Evolutionary conservation across 2,797 vertebrate genomes (phyloP).

Genomic region (Harpagifer antarcticus): DNA sequence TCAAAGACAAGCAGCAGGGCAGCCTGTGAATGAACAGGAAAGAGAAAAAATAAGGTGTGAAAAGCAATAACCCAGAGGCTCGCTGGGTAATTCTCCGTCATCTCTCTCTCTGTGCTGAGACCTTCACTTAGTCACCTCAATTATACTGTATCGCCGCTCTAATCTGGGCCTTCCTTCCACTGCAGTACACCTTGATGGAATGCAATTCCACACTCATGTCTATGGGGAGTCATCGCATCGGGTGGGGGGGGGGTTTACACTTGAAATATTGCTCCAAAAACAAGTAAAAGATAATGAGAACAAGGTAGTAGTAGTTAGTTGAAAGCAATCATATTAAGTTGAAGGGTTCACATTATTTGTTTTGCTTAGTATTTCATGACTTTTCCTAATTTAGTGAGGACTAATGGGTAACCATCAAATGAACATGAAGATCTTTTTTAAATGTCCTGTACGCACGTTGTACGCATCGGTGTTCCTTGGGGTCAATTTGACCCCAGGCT

Average conservation of each 20-base stretch:
- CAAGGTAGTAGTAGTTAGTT: too few relatives aligned
- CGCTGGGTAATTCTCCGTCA: slow-evolving; percentile 67
- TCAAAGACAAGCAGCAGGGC: slow-evolving; percentile 70
- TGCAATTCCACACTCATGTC: slow-evolving; percentile 70
- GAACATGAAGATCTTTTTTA: too few relatives aligned
- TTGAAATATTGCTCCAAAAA: too few relatives aligned
- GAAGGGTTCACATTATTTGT: too few relatives aligned
- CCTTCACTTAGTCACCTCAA: slow-evolving; percentile 75
- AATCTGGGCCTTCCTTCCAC: slow-evolving; percentile 69
- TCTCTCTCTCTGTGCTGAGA: slow-evolving; percentile 70
- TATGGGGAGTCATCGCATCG: slow-evolving; percentile 17
- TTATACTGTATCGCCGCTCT: slow-evolving; percentile 77
- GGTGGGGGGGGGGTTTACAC: neutral
- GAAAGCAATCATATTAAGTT: too few relatives aligned
- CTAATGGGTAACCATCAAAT: too few relatives aligned
- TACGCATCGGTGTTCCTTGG: too few relatives aligned
- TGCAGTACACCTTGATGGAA: slow-evolving; percentile 61
- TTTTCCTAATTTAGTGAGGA: too few relatives aligned
- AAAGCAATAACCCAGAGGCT: slow-evolving; percentile 75
- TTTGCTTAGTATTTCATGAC: too few relatives aligned
- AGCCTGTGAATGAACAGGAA: slow-evolving; percentile 63
- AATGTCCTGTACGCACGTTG: too few relatives aligned
- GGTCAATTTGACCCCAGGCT: too few relatives aligned
- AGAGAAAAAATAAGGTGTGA: slow-evolving; percentile 59
- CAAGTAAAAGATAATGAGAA: too few relatives aligned